Base-by-base conservation (phyloP, 1,140 invertebrate species). In the Drosophila lowei region DNA sequence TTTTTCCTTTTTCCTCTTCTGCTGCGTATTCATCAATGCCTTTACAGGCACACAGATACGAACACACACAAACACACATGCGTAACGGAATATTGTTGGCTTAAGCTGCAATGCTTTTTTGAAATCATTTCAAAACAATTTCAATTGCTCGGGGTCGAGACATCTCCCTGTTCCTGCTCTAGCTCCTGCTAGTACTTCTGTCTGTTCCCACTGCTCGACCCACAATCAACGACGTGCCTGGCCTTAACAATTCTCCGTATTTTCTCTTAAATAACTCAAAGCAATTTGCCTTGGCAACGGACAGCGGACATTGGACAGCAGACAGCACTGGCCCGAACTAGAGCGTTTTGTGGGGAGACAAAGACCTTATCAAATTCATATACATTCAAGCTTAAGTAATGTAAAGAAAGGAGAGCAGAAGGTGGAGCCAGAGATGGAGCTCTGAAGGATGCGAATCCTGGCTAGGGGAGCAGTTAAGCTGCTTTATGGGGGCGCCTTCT, bases 331-430 rank as follows among this genome's bases (percentile, higher is more conserved):
- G 15, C 21, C 49, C 3, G 23, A 47, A 13, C 6, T 38, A 21
- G 30, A 41, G 30, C 60, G 54, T 56, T 61, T 52, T 72, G 56
- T 50, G 44, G 54, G 61, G 30, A 34, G 38, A 74, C 79, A 68
- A 83, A 83, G 79, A 72, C 71, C 65, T 63, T 66, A 84, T 84
- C 72, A 84, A 84, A 79, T 75, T 75, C 64, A 79, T 71, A 75
- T 67, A 77, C 54, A 77, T 61, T 67, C 52, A 68, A 56, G 57
- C 30, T 41, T 11, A 34, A 50, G 42, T 41, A 59, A 52, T 42
- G 9, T 43, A 66, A 58, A 49, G 60, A 50, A 60, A 61, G 44
- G 30, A 43, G 16, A 44, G 63, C n/a, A 38, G 57, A 46, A 28
- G 55, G 34, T 11, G 6, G 15, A 16, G 28, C n/a, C 9, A 1